phyloP scores from a whole-genome alignment of 92 coral and sea anemone species.

The Bergia puertoricense region DNA sequence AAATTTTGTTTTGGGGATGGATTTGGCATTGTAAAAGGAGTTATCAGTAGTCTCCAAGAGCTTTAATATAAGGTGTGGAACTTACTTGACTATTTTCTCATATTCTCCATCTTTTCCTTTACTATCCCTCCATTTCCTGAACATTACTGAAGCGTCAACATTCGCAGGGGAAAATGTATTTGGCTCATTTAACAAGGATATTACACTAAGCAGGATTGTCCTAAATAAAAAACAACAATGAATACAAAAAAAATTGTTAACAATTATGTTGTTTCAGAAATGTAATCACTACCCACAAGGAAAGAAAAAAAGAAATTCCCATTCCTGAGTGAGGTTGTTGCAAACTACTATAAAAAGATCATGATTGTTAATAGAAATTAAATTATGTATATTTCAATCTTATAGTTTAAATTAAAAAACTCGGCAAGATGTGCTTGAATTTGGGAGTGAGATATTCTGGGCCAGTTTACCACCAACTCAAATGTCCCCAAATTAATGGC shows the following conservation, averaged over 20 bases:
- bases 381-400: no score
- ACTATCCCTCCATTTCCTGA: slow-evolving; percentile 94
- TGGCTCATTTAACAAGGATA: slow-evolving; percentile 95
- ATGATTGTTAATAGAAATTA: not conserved
- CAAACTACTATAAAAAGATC: not conserved
- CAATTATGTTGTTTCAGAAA: not conserved
- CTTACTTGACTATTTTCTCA: slow-evolving; percentile 90
- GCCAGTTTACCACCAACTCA: not conserved
- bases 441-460: not conserved
- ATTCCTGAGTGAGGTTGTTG: not conserved
- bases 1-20: no score
- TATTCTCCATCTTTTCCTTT: slow-evolving; percentile 97
- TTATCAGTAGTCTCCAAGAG: no score
- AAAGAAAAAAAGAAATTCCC: no score
- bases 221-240: slow-evolving; percentile 46
- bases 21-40: no score
- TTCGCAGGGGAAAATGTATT: slow-evolving; percentile 99
- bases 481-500: no score
- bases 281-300: not conserved
- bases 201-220: slow-evolving; percentile 94
- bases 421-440: no score
- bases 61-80: not conserved
- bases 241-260: not conserved
- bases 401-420: no score
- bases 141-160: slow-evolving; percentile 99